Evolutionary conservation across 2,797 vertebrate genomes (phyloP), one percentile per base, ranked within the genome.

Genomic region (Ambastaia sidthimunki): DNA sequence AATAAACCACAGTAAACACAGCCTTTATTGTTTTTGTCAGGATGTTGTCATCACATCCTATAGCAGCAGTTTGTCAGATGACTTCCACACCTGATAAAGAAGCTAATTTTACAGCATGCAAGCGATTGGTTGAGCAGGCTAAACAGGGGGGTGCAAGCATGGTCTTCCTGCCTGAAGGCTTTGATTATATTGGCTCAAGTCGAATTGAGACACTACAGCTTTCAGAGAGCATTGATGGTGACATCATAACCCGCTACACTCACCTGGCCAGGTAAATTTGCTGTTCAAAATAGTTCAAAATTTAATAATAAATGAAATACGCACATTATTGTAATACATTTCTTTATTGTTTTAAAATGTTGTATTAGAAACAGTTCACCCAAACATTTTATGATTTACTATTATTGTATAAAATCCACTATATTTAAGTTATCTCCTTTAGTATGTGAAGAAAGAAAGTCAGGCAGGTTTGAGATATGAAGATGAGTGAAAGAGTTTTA

Each of bases 131-230:
- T 83, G 90, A 89, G 81, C 92, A 94, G 44, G 96, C 96, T 0
- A 92, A 91, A 9, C 71, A 70, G 1, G 85, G 83, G 6, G 95
- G 95, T 0, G 96, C 96, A 5, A 84, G 91, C 81, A 89, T 97
- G 79, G 90, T 95, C 28, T 98, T 97, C 89, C 93, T 98, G 10
- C 97, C 97, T 0, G 97, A 98, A 77, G 95, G 90, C 1, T 97
- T 97, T 1, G 97, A 98, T 87, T 98, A 95, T 88, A 95, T 98
- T 0, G 96, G 95, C 1, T 90, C 93, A 7, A 91, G 88, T 83
- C 72, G 85, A 0, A 93, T 94, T 1, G 94, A 98, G 89, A 97
- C 96, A 0, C 91, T 96, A 21, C 59, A 67, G 0, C 88, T 97
- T 74, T 93, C 95, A 0, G 96, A 98, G 87, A 91, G 87, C 7